Evolutionary conservation across 1,140 invertebrate genomes (phyloP).

Genomic region (Musca vetustissima): DNA sequence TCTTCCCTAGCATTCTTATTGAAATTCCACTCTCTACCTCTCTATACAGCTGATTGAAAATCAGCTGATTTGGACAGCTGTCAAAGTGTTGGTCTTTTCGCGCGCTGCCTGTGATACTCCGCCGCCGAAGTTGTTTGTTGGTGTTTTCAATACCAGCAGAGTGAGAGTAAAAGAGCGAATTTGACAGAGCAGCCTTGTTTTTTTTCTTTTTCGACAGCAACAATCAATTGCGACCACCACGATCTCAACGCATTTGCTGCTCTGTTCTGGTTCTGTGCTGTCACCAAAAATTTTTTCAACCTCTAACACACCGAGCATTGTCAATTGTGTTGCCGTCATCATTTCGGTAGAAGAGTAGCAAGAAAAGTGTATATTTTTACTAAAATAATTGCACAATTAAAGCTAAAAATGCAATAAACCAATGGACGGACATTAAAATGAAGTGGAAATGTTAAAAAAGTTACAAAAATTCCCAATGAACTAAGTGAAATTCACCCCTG

Average conservation of each 20-base stretch:
- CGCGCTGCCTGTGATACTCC: conserved; percentile 1
- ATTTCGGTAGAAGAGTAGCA: neutral
- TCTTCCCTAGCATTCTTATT: too few species aligned
- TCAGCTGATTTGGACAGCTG: conserved; percentile 15
- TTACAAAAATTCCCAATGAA: neutral
- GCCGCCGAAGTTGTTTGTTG: conserved; percentile 17
- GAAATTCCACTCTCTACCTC: too few species aligned
- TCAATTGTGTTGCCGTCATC: conserved; percentile 21
- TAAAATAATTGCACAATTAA: conserved; percentile 5
- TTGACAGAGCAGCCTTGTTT: neutral
- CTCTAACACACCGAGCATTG: conserved; percentile 9
- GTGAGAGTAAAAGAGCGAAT: conserved; percentile 9
- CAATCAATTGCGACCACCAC: neutral
- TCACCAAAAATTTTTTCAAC: conserved; percentile 21
- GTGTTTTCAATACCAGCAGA: conserved; percentile 4
- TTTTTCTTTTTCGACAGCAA: neutral
- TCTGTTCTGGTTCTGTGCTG: conserved; percentile 24
- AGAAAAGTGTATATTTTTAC: conserved; percentile 14
- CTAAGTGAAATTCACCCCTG: neutral
- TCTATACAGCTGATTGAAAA: neutral
- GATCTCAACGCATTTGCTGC: conserved; percentile 18
- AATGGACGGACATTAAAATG: neutral
- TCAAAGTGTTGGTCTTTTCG: conserved; percentile 4
- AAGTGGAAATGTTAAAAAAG: neutral
- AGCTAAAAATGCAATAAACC: conserved; percentile 8